Percentiles rank a stretch among this genome's conserved stretches.
These are phyloP conservation scores for Meta bourneti DNA, from an alignment of 2,888 invertebrate genomes.

Conservation along the genomic window DNA sequence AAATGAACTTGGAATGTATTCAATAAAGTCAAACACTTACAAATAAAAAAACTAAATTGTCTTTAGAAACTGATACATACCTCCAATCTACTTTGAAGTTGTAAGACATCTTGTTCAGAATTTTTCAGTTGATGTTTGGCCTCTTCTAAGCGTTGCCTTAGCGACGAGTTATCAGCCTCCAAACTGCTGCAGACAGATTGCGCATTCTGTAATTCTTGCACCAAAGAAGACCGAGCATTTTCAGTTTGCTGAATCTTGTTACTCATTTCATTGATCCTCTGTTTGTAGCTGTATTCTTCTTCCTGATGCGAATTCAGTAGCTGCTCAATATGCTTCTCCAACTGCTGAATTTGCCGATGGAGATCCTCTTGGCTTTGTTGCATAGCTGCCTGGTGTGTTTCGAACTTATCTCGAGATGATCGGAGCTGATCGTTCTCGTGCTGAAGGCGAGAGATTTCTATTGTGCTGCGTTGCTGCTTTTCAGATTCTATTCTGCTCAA, in stretches of 20 bases:
- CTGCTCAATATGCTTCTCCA: conserved; percentile 84
- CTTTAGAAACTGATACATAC: conserved; percentile 7
- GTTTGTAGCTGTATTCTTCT: conserved; percentile 77
- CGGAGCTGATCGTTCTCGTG: conserved; percentile 76
- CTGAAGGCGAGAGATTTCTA: conserved; percentile 70
- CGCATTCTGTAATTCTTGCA: conserved; percentile 76
- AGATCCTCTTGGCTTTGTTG: conserved; percentile 82
- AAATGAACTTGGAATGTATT: not conserved
- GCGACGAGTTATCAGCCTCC: conserved; percentile 72
- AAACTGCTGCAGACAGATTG: conserved; percentile 73
- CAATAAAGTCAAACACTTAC: no score
- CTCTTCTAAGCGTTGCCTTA: conserved; percentile 81
- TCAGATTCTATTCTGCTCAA: conserved; percentile 65
- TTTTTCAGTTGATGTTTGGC: conserved; percentile 79
- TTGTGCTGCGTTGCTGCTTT: conserved; percentile 59
- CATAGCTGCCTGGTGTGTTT: conserved; percentile 70
- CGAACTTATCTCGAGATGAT: conserved; percentile 75
- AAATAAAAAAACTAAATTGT: not conserved
- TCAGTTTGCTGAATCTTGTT: conserved; percentile 80
- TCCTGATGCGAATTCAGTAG: conserved; percentile 75
- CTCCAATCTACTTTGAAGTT: conserved; percentile 65
- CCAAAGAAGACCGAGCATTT: conserved; percentile 75
- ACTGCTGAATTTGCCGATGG: conserved; percentile 84
- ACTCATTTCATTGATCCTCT: conserved; percentile 82
- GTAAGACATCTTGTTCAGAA: conserved; percentile 60